Evolutionary conservation across 23 tunicate species (phyloP).

Genomic region (Trididemnum nubilum): DNA sequence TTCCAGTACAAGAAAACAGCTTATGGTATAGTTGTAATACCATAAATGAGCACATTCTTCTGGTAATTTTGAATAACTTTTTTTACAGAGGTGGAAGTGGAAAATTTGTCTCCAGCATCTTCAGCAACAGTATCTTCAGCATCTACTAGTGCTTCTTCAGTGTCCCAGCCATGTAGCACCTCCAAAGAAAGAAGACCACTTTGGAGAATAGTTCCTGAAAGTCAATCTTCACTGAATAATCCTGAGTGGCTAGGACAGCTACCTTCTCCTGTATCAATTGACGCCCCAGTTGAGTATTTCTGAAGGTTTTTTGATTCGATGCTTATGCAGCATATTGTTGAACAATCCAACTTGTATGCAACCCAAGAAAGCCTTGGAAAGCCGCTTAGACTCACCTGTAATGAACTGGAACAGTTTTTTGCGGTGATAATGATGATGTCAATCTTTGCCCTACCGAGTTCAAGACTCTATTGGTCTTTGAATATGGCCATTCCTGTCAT

Average conservation of each 20-base stretch:
- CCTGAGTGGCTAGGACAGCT: neutral
- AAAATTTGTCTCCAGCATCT: neutral
- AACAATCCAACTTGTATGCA: conserved; percentile 12
- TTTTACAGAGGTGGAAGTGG: neutral
- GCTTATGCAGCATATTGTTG: conserved; percentile 13
- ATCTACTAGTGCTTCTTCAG: neutral
- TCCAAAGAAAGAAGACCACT: neutral
- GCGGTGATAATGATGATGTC: neutral
- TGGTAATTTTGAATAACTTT: neutral
- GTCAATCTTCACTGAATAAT: neutral
- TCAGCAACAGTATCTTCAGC: neutral
- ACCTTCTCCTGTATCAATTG: neutral
- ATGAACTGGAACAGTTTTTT: conserved; percentile 4
- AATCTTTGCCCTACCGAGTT: neutral
- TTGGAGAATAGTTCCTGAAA: neutral
- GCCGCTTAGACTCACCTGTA: neutral
- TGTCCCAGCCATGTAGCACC: neutral
- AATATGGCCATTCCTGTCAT: neutral
- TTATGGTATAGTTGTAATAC: neutral
- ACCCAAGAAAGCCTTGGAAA: neutral
- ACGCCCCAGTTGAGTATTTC: neutral
- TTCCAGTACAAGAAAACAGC: neutral
- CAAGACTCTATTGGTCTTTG: conserved; percentile 14
- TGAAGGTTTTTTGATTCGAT: neutral
- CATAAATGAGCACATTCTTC: neutral